Conservation (phyloP, 2,888 invertebrate species). For the Cartodere bifasciata region DNA sequence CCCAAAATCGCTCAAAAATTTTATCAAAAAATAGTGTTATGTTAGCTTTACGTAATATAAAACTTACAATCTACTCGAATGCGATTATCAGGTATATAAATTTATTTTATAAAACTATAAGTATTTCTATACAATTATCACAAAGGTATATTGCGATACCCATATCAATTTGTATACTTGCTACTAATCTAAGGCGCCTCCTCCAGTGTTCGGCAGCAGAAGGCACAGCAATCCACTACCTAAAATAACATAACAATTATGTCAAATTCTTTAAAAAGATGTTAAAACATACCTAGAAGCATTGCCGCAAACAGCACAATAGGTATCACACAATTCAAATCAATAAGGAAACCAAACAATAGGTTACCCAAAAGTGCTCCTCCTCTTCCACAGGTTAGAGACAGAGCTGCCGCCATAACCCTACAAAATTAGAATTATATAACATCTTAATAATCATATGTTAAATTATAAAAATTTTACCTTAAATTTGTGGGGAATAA, state of each 20-base stretch:
- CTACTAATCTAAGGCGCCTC: constrained; percentile 52
- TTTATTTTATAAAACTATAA: constrained; percentile 6
- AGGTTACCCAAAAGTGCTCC: constrained; percentile 66
- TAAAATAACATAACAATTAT: constrained; percentile 33
- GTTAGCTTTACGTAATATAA: no score
- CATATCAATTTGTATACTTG: neutral
- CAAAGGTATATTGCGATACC: constrained; percentile 10
- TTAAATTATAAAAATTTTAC: constrained; percentile 33
- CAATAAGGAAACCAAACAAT: constrained; percentile 66
- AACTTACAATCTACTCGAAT: no score
- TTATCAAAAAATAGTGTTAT: no score
- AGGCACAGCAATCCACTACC: constrained; percentile 63
- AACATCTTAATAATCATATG: no score
- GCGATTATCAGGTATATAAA: constrained; percentile 7
- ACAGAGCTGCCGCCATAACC: constrained; percentile 72
- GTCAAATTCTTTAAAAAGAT: constrained; percentile 5
- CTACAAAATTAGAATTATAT: no score
- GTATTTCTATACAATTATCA: constrained; percentile 12
- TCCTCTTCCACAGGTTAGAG: constrained; percentile 64
- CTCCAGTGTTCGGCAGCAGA: constrained; percentile 62
- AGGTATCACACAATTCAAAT: constrained; percentile 64
- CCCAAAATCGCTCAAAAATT: no score
- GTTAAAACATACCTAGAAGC: constrained; percentile 52
- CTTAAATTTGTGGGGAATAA: constrained; percentile 72
- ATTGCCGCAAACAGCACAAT: constrained; percentile 60